Percentiles rank a stretch among this genome's conserved stretches.
phyloP scores from a whole-genome alignment of 1,140 invertebrate genomes.

The Listronotus oregonensis region DNA sequence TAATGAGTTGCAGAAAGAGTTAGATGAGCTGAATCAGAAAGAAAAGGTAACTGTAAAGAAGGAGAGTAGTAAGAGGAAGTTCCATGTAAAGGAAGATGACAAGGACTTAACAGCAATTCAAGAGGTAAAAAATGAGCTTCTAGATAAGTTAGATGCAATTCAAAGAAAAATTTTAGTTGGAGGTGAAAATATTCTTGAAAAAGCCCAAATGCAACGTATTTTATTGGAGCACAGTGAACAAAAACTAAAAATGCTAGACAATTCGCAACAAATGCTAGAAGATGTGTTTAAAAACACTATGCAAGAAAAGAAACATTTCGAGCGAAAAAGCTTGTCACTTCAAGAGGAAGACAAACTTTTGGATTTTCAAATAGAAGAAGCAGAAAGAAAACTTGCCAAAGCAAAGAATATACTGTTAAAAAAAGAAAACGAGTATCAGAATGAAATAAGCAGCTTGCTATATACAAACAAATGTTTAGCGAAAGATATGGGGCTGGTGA shows the following conservation, averaged over 20 bases:
- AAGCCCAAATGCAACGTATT: slow-evolving; percentile 88
- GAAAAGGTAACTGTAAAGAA: slow-evolving; percentile 3
- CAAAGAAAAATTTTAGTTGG: slow-evolving; percentile 96
- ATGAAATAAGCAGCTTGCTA: slow-evolving; percentile 92
- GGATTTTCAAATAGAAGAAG: slow-evolving; percentile 89
- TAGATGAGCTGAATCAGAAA: slow-evolving; percentile 61
- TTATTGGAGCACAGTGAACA: slow-evolving; percentile 87
- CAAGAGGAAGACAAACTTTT: slow-evolving; percentile 92
- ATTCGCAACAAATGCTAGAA: slow-evolving; percentile 80
- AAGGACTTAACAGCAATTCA: slow-evolving; percentile 59
- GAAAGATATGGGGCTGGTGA: slow-evolving; percentile 85
- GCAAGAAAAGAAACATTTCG: slow-evolving; percentile 89
- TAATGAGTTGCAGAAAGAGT: slow-evolving; percentile 62
- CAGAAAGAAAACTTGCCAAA: slow-evolving; percentile 76
- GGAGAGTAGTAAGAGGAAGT: slow-evolving; percentile 9
- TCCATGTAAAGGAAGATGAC: slow-evolving; percentile 6
- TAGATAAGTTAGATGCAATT: slow-evolving; percentile 85
- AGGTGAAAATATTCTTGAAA: slow-evolving; percentile 96
- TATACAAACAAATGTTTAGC: slow-evolving; percentile 88
- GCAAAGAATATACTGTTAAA: slow-evolving; percentile 84
- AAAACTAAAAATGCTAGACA: slow-evolving; percentile 83
- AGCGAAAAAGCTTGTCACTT: slow-evolving; percentile 90
- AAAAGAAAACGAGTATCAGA: slow-evolving; percentile 88
- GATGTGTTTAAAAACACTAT: slow-evolving; percentile 83
- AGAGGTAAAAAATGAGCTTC: slow-evolving; percentile 75